Percentiles rank a stretch among this genome's conserved stretches.
Conservation (phyloP, 2,888 invertebrate species). For the Calameuta pallipes region DNA sequence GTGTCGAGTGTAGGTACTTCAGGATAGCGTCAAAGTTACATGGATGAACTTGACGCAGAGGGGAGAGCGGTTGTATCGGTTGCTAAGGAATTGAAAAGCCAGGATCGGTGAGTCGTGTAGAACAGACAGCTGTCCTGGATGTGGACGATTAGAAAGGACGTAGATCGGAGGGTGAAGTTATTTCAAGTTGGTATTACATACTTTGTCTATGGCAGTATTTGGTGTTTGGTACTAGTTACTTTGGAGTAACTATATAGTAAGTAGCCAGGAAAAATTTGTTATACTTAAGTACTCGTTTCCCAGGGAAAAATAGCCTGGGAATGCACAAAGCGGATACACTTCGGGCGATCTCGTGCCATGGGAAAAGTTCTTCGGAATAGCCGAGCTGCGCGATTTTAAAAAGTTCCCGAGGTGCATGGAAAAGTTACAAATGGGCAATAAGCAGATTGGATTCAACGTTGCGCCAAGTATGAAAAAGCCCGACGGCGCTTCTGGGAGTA, state of each 20-base stretch:
- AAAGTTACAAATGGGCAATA: constrained; percentile 53
- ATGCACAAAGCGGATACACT: background rate
- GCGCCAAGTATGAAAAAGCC: background rate
- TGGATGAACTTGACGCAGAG: background rate
- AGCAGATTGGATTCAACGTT: constrained; percentile 51
- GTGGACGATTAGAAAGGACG: background rate
- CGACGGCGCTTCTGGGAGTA: background rate
- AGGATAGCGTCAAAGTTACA: background rate
- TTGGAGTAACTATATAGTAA: background rate
- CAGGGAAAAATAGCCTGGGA: background rate
- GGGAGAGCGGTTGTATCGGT: background rate
- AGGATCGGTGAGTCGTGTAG: background rate
- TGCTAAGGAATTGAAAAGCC: background rate
- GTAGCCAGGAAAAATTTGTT: background rate
- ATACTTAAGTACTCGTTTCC: background rate
- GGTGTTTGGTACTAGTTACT: background rate
- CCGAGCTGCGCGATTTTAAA: background rate
- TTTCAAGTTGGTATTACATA: background rate
- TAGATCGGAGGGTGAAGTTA: background rate
- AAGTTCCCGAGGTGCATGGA: constrained; percentile 10
- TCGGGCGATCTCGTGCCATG: background rate
- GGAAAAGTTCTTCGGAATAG: background rate
- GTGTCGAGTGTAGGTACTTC: background rate
- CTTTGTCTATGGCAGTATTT: background rate
- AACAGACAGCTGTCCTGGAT: background rate